Conservation (phyloP, 2,797 vertebrate species). For the Neoniphon sammara region DNA sequence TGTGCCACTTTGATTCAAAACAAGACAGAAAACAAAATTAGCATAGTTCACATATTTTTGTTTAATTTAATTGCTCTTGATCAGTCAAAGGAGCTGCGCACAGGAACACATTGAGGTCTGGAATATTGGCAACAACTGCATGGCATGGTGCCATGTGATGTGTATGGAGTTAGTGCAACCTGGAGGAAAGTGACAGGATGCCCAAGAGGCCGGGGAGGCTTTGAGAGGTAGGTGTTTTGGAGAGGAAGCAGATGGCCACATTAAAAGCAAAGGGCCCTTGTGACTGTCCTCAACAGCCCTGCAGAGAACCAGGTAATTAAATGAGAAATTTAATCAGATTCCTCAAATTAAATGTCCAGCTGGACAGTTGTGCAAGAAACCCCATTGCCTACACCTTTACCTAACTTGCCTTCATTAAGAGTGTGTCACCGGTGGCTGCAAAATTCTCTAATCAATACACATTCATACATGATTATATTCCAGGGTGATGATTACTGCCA, state of each 20-base stretch:
- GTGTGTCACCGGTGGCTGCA: slow-evolving; percentile 75
- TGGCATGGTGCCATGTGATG: slow-evolving; percentile 39
- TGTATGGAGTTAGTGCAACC: slow-evolving; percentile 52
- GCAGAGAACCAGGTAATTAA: slow-evolving; percentile 87
- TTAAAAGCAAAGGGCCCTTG: slow-evolving; percentile 86
- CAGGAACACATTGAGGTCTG: slow-evolving; percentile 49
- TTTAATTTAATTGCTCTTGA: slow-evolving; percentile 65
- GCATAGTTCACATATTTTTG: slow-evolving; percentile 44
- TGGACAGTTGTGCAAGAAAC: slow-evolving; percentile 84
- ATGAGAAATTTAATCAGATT: slow-evolving; percentile 90
- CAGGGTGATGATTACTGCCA: slow-evolving; percentile 83
- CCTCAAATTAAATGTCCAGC: slow-evolving; percentile 89
- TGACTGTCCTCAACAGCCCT: slow-evolving; percentile 86
- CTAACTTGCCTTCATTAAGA: slow-evolving; percentile 58
- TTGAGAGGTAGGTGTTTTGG: slow-evolving; percentile 80
- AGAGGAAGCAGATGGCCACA: slow-evolving; percentile 87
- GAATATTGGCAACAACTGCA: slow-evolving; percentile 57
- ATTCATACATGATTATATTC: slow-evolving; percentile 74
- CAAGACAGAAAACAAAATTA: slow-evolving; percentile 22
- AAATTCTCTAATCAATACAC: slow-evolving; percentile 77
- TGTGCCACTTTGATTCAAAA: slow-evolving; percentile 21
- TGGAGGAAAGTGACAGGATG: slow-evolving; percentile 65
- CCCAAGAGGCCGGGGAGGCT: slow-evolving; percentile 72
- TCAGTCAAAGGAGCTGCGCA: slow-evolving; percentile 26
- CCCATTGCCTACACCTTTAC: slow-evolving; percentile 80